Base-by-base conservation (phyloP, 37 sponge, comb jelly and placozoan genomes). In the Cladorhizidae sp. region DNA sequence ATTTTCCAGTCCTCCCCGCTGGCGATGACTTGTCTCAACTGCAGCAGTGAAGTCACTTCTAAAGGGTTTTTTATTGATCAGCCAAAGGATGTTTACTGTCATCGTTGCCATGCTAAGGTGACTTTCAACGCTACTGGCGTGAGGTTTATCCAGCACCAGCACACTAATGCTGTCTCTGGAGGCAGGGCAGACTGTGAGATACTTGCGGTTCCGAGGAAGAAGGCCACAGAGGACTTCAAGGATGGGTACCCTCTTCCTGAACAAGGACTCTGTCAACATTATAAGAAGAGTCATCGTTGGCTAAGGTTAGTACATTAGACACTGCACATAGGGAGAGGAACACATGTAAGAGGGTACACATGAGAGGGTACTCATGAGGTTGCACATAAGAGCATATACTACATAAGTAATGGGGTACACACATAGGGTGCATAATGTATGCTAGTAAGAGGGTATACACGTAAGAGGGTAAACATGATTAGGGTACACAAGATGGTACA, bases 201-300 rank as follows among this genome's bases (percentile, higher is more conserved):
- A n/a, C 33, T 71, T 40, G 1, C 42, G 41, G 21, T 25, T 22
- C 9, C 45, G 1, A 71, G 22, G 45, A 71, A 45, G 12, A 23
- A 2, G 11, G 26, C 26, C 41, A 39, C 33, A 23, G 37, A 21
- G 5, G 3, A 65, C 37, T 32, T 90, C 1, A 57, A 74, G 38
- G 80, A 77, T 26, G 94, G 94, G 2, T 64, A 72, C 23, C 91
- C 94, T 29, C 82, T 94, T 2, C 94, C 94, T 0, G 78, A 80
- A 3, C 39, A 7, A 38, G 94, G 94, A 15, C 78, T 88, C 15
- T 94, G 94, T 76, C 37, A 58, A 1, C 94, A 94, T 72, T 94
- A 90, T 83, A 90, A 90, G 81, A 94, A 94, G 74, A 90, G 91
- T 37, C 64, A 81, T 71, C 74, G 94, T 0, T 94, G 94, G 94